phyloP scores from a whole-genome alignment of 1,140 invertebrate genomes.

The Microplitis mediator region DNA sequence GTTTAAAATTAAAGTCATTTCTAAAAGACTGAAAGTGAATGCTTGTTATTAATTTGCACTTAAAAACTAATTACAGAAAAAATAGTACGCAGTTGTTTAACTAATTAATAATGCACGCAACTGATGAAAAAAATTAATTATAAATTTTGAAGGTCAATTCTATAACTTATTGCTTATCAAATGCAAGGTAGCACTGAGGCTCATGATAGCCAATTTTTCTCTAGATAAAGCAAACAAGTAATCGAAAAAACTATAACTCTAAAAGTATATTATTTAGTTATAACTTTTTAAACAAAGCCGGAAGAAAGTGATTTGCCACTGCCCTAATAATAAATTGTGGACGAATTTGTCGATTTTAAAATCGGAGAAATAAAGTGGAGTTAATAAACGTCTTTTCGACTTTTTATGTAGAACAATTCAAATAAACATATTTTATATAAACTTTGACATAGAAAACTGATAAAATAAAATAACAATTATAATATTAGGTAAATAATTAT shows the following conservation, averaged over 20 bases:
- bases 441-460: too few relatives aligned
- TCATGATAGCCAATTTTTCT: too few relatives aligned
- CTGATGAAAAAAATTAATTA: too few relatives aligned
- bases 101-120: neutral
- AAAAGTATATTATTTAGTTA: too few relatives aligned
- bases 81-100: neutral
- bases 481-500: neutral
- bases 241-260: too few relatives aligned
- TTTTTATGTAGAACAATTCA: slow-evolving; percentile 5
- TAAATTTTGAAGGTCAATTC: too few relatives aligned
- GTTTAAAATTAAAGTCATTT: neutral
- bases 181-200: too few relatives aligned
- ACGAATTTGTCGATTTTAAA: neutral
- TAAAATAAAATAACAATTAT: neutral
- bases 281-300: neutral
- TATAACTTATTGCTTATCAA: too few relatives aligned
- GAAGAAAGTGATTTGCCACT: slow-evolving; percentile 1
- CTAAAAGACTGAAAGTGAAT: neutral
- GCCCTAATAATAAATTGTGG: neutral
- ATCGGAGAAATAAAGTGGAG: neutral
- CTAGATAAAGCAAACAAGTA: too few relatives aligned
- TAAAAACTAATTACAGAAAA: neutral
- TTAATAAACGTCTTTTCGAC: neutral
- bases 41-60: neutral
- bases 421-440: slow-evolving; percentile 14